A percentile compares a stretch with the other conserved stretches of the same genome.
Conservation (phyloP, 2,113 vertebrate genomes). For the Gnathonemus longibarbis region DNA sequence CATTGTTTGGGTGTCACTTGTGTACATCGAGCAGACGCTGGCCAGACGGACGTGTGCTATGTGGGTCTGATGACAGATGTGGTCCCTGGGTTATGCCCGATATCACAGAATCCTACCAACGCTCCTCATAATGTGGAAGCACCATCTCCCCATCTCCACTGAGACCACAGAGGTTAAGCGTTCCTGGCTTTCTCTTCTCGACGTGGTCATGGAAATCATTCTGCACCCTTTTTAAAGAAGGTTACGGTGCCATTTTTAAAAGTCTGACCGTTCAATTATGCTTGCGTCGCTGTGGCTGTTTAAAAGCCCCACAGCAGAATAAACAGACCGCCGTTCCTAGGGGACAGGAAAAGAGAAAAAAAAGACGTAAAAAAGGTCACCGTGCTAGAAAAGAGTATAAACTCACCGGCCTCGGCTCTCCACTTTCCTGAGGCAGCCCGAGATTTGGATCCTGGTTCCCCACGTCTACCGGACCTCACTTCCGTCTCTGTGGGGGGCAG, state of each 20-base stretch:
- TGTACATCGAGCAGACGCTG: neutral
- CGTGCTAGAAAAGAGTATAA: neutral
- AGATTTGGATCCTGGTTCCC: slow-evolving; percentile 3
- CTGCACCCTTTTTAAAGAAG: neutral
- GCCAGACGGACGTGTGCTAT: neutral
- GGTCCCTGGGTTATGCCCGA: neutral
- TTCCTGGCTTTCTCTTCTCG: neutral
- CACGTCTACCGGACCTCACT: neutral
- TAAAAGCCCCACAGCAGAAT: neutral
- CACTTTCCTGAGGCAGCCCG: slow-evolving; percentile 9
- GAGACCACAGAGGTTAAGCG: neutral
- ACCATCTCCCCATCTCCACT: neutral
- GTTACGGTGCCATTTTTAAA: neutral
- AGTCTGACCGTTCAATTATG: neutral
- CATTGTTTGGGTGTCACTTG: neutral
- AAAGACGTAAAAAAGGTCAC: neutral
- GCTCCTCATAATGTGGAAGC: neutral
- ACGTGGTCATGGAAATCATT: neutral
- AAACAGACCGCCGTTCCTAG: neutral
- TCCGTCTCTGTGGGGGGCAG: slow-evolving; percentile 14
- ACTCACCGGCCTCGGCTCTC: slow-evolving; percentile 17
- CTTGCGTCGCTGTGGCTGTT: neutral
- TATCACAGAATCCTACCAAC: neutral
- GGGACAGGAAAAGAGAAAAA: neutral
- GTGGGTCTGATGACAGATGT: neutral